These are phyloP conservation scores for Maniola jurtina DNA, from an alignment of 1,140 invertebrate genomes.

Conservation along the genomic window DNA sequence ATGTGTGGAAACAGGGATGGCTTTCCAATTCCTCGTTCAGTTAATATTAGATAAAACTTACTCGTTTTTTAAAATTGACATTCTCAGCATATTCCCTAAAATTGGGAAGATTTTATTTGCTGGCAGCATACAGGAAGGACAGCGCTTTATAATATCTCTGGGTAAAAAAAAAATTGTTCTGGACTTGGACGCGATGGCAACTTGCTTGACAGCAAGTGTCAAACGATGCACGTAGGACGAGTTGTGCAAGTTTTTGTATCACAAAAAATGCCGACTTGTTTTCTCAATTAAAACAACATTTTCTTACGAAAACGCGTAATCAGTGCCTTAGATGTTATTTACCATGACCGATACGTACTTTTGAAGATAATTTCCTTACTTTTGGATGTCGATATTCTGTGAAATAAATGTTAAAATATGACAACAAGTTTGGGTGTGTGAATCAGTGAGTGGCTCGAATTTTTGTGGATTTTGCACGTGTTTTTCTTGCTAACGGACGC, in stretches of 20 bases:
- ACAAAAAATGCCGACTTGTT: constrained; percentile 43
- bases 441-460: constrained; percentile 27
- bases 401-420: constrained; percentile 29
- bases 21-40: no score
- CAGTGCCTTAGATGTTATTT: constrained; percentile 23
- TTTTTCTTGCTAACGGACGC: constrained; percentile 6
- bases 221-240: constrained; percentile 16
- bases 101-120: no score
- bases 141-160: no score
- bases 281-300: constrained; percentile 34
- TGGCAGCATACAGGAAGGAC: no score
- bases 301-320: constrained; percentile 25
- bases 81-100: no score
- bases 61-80: no score
- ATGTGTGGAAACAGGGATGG: no score
- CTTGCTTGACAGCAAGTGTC: constrained; percentile 27
- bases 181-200: constrained; percentile 35
- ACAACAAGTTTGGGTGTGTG: constrained; percentile 22
- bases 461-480: constrained; percentile 19
- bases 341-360: constrained; percentile 7
- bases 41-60: no score
- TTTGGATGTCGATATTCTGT: not conserved
- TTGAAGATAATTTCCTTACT: constrained; percentile 9
- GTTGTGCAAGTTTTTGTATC: constrained; percentile 33
- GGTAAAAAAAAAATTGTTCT: no score